These are phyloP conservation scores for Ptilodon capucinus DNA, from an alignment of 2,888 invertebrate genomes.

Conservation along the genomic window DNA sequence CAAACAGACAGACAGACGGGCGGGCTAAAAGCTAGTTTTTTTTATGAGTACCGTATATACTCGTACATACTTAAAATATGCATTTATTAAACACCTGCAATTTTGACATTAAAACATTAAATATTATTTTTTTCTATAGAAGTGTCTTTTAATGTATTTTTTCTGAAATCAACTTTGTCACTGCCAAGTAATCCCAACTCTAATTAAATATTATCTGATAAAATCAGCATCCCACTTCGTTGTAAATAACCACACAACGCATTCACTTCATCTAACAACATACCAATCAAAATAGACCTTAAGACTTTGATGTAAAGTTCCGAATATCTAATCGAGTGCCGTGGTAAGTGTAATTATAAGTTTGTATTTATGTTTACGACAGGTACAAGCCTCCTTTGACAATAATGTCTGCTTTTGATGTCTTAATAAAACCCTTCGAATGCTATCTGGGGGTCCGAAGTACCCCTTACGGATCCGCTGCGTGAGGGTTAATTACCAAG, in stretches of 20 bases:
- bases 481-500: conserved; percentile 39
- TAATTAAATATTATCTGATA: conserved; percentile 46
- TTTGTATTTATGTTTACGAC: conserved; percentile 46
- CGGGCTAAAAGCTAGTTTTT: no score
- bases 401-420: conserved; percentile 63
- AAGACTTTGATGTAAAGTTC: conserved; percentile 14
- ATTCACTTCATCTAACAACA: not conserved
- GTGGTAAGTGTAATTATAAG: conserved; percentile 5
- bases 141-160: no score
- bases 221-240: conserved; percentile 33
- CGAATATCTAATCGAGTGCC: conserved; percentile 16
- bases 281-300: conserved; percentile 1
- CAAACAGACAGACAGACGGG: no score
- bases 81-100: no score
- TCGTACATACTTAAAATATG: no score
- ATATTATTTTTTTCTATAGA: no score
- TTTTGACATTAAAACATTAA: no score
- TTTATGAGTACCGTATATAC: no score
- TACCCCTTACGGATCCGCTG: conserved; percentile 21
- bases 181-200: conserved; percentile 8
- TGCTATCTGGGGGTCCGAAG: conserved; percentile 39
- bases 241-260: conserved; percentile 9
- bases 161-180: no score
- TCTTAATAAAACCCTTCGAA: conserved; percentile 57
- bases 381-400: conserved; percentile 58